Evolutionary conservation across 2,888 invertebrate species (phyloP).

Genomic region (Punctoribates punctum): DNA sequence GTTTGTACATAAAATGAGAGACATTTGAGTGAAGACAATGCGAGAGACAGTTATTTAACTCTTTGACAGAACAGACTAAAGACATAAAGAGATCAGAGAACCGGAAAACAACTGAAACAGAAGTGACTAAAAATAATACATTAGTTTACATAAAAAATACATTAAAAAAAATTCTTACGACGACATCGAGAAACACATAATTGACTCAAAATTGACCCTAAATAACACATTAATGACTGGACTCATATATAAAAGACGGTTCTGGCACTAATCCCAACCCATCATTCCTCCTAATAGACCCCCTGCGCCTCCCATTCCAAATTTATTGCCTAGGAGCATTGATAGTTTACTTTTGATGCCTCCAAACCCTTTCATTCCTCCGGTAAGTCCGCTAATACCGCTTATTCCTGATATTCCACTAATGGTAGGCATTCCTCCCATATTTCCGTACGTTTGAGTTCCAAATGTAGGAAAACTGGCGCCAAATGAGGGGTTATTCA

Average conservation of each 20-base stretch:
- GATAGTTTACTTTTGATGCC: constrained; percentile 25
- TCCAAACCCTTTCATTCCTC: constrained; percentile 14
- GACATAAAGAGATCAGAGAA: not conserved
- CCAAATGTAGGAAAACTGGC: constrained; percentile 16
- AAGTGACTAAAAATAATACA: not conserved
- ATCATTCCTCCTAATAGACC: constrained; percentile 29
- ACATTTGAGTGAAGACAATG: too few species aligned
- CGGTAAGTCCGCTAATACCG: constrained; percentile 16
- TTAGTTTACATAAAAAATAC: not conserved
- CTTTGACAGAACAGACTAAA: not conserved
- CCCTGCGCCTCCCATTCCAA: constrained; percentile 24
- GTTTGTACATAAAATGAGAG: too few species aligned
- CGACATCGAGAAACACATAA: constrained; percentile 34
- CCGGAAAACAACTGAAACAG: not conserved
- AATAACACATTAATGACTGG: constrained; percentile 35
- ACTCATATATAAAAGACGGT: not conserved
- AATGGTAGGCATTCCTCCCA: not conserved
- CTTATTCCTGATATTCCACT: not conserved
- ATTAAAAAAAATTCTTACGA: not conserved
- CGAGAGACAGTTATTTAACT: too few species aligned
- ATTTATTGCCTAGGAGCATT: constrained; percentile 28
- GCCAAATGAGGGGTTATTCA: not conserved
- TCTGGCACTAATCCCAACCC: constrained; percentile 21
- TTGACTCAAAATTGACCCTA: constrained; percentile 37
- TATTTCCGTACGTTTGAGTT: not conserved